These are phyloP conservation scores for Apaloderma vittatum DNA, from an alignment of 2,113 vertebrate genomes.

Conservation along the genomic window DNA sequence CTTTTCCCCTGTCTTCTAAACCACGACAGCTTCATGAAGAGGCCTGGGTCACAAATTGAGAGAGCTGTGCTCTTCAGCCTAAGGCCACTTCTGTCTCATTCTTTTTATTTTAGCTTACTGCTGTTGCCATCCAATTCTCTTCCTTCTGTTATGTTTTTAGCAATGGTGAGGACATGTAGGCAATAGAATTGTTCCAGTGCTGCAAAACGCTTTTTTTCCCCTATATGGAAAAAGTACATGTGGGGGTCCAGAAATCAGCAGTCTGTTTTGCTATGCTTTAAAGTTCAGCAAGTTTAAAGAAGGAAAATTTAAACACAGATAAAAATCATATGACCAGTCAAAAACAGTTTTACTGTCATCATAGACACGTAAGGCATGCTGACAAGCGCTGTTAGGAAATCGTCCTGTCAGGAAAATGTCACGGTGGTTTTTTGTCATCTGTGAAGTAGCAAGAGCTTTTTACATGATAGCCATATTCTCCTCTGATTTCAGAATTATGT, in stretches of 20 bases:
- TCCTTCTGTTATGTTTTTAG: background rate
- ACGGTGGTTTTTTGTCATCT: conserved; percentile 56
- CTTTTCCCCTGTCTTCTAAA: no score
- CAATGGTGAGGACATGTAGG: background rate
- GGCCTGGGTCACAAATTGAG: background rate
- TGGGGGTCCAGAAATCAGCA: background rate
- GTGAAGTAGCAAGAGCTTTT: conserved; percentile 63
- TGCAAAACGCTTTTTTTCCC: background rate
- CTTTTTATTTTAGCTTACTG: background rate
- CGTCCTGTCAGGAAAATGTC: conserved; percentile 66
- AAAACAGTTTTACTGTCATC: conserved; percentile 37
- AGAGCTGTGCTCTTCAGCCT: background rate
- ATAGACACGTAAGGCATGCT: background rate
- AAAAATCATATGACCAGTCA: conserved; percentile 28
- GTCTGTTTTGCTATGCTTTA: conserved; percentile 4
- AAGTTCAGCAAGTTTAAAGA: conserved; percentile 5
- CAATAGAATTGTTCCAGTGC: background rate
- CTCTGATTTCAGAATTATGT: background rate
- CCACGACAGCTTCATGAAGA: no score
- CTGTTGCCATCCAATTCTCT: fast-evolving
- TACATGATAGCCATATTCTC: conserved; percentile 15
- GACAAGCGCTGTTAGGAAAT: conserved; percentile 65
- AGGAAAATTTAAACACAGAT: conserved; percentile 20
- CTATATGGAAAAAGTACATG: background rate
- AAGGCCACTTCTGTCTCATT: background rate